Percentiles rank a stretch among this genome's conserved stretches.
phyloP scores from a whole-genome alignment of 2,888 invertebrate species.

The Tetragnatha montana region DNA sequence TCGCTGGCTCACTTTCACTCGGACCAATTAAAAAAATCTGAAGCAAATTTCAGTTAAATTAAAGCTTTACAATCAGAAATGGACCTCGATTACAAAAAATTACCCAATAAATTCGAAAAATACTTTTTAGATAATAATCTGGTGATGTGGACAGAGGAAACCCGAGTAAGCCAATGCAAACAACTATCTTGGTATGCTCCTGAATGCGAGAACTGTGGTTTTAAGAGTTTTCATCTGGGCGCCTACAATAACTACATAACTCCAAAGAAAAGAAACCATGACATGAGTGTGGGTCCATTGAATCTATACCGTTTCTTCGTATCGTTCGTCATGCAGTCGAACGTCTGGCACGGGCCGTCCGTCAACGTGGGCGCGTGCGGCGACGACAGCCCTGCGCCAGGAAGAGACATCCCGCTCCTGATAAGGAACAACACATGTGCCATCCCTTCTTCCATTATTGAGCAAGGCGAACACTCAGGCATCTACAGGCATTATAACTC shows the following conservation, averaged over 20 bases:
- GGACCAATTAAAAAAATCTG: too few relatives aligned
- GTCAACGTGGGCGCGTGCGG: constrained; percentile 46
- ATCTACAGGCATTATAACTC: not conserved
- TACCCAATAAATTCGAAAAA: too few relatives aligned
- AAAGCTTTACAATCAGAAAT: too few relatives aligned
- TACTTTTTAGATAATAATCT: too few relatives aligned
- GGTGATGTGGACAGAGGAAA: too few relatives aligned
- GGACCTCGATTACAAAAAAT: too few relatives aligned
- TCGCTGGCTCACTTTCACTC: too few relatives aligned
- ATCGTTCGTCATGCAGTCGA: not conserved
- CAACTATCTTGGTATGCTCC: not conserved
- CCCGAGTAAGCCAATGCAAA: too few relatives aligned
- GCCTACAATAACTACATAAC: not conserved
- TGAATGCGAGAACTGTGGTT: not conserved
- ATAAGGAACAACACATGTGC: not conserved
- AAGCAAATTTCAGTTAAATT: too few relatives aligned
- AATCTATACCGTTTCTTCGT: too few relatives aligned
- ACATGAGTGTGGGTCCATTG: not conserved
- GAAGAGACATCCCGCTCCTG: not conserved
- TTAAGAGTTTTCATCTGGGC: not conserved
- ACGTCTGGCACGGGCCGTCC: not conserved
- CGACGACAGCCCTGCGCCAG: constrained; percentile 41
- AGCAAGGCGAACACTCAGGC: not conserved
- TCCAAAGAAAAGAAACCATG: not conserved
- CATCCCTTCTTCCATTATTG: not conserved